Evolutionary conservation across 37 sponge, comb jelly and placozoan species (phyloP).

Genomic region (Crambe crambe): DNA sequence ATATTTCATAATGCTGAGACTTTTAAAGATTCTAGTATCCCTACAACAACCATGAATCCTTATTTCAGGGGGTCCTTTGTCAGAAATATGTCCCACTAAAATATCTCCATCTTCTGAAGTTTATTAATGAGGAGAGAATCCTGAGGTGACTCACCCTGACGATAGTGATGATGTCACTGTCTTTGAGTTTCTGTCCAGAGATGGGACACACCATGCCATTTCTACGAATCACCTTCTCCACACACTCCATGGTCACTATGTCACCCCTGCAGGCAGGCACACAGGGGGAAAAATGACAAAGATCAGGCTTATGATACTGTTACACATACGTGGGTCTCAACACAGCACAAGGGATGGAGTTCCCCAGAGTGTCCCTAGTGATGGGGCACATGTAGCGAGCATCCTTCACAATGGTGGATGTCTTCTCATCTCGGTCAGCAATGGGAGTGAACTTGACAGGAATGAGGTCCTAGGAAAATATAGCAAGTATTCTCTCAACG

Average conservation of each 20-base stretch:
- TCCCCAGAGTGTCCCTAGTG: conserved; percentile 85
- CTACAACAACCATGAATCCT: too few relatives aligned
- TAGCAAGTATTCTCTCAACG: background rate
- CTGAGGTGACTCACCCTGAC: conserved; percentile 76
- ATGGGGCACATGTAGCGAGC: conserved; percentile 89
- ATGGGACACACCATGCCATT: conserved; percentile 89
- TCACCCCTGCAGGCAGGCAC: conserved; percentile 69
- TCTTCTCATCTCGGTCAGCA: conserved; percentile 48
- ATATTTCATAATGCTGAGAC: too few relatives aligned
- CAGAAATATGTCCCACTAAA: too few relatives aligned
- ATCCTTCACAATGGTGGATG: conserved; percentile 43
- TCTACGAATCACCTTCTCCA: conserved; percentile 77
- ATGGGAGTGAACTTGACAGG: conserved; percentile 77
- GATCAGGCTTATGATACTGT: too few relatives aligned
- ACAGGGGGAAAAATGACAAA: too few relatives aligned
- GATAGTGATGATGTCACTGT: conserved; percentile 82
- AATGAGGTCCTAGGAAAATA: conserved; percentile 51
- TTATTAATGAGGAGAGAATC: too few relatives aligned
- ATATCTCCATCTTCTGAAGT: too few relatives aligned
- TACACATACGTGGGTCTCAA: conserved; percentile 71
- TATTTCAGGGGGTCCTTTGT: too few relatives aligned
- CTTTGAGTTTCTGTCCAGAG: conserved; percentile 80
- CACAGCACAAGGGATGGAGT: conserved; percentile 86
- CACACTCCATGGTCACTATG: conserved; percentile 91
- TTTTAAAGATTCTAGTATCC: too few relatives aligned